phyloP scores from a whole-genome alignment of 2,797 vertebrate species.

The Novumbra hubbsi region DNA sequence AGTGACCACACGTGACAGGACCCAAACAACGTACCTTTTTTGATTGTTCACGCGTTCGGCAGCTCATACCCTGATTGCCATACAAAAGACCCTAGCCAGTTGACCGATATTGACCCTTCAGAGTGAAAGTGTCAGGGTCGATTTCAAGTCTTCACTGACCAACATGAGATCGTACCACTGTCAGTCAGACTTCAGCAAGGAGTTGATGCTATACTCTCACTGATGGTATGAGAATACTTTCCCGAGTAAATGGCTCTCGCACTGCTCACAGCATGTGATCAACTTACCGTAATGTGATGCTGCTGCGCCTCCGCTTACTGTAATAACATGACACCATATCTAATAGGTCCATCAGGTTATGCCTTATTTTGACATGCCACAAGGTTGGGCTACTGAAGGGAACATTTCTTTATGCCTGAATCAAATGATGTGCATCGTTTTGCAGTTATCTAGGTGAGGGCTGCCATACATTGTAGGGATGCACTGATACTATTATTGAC shows the following conservation, averaged over 20 bases:
- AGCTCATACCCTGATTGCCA: constrained; percentile 21
- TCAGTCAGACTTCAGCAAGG: constrained; percentile 6
- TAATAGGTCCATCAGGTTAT: not conserved
- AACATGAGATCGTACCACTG: constrained; percentile 17
- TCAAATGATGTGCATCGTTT: constrained; percentile 15
- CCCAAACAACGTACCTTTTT: constrained; percentile 12
- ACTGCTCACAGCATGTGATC: constrained; percentile 34
- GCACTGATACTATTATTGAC: not conserved
- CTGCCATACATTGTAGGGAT: not conserved
- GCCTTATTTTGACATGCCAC: constrained; percentile 2
- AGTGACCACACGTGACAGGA: constrained; percentile 22
- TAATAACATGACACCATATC: not conserved
- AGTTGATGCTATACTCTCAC: not conserved
- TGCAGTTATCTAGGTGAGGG: constrained; percentile 2
- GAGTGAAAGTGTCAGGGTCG: constrained; percentile 1
- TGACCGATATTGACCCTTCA: not conserved
- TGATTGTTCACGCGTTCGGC: constrained; percentile 19
- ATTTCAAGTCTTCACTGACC: not conserved
- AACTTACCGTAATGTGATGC: not conserved
- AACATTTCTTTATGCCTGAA: constrained; percentile 4
- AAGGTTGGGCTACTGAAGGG: constrained; percentile 18
- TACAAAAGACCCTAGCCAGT: constrained; percentile 21
- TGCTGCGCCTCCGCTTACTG: constrained; percentile 1
- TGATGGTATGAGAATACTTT: not conserved
- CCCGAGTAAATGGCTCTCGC: constrained; percentile 4